A percentile compares a stretch with the other conserved stretches of the same genome.
phyloP scores from a whole-genome alignment of 2,888 invertebrate species.

The Oxyscelio sp. region DNA sequence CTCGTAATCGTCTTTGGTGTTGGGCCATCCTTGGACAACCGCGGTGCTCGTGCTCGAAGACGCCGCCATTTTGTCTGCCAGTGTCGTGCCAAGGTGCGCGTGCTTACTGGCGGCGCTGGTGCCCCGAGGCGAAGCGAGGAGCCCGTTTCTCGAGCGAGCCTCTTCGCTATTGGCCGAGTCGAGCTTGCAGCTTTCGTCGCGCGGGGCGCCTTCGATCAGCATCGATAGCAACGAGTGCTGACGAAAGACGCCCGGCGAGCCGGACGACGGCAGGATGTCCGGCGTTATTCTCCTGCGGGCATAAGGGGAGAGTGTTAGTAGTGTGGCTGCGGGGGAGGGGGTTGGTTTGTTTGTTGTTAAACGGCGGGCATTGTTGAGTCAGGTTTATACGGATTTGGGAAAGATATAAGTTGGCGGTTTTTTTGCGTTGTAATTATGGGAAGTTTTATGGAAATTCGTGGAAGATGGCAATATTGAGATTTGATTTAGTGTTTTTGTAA shows the following conservation, averaged over 20 bases:
- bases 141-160: constrained; percentile 68
- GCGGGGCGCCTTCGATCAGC: constrained; percentile 81
- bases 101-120: constrained; percentile 88
- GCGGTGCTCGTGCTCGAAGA: constrained; percentile 89
- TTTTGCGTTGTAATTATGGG: too few species aligned
- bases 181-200: too few species aligned
- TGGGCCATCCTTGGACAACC: constrained; percentile 92
- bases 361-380: too few species aligned
- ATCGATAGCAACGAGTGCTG: constrained; percentile 89
- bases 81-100: constrained; percentile 90
- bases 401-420: too few species aligned
- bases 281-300: constrained; percentile 90
- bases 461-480: too few species aligned
- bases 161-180: constrained; percentile 61
- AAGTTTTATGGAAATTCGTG: too few species aligned
- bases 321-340: too few species aligned
- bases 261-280: constrained; percentile 90
- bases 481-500: too few species aligned
- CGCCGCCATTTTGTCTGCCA: constrained; percentile 91
- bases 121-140: constrained; percentile 80
- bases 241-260: constrained; percentile 91
- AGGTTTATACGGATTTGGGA: too few species aligned
- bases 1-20: constrained; percentile 97
- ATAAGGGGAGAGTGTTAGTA: too few species aligned
- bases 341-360: too few species aligned